Evolutionary conservation across 2,888 invertebrate genomes (phyloP).

Genomic region (Cynaeus angustus): DNA sequence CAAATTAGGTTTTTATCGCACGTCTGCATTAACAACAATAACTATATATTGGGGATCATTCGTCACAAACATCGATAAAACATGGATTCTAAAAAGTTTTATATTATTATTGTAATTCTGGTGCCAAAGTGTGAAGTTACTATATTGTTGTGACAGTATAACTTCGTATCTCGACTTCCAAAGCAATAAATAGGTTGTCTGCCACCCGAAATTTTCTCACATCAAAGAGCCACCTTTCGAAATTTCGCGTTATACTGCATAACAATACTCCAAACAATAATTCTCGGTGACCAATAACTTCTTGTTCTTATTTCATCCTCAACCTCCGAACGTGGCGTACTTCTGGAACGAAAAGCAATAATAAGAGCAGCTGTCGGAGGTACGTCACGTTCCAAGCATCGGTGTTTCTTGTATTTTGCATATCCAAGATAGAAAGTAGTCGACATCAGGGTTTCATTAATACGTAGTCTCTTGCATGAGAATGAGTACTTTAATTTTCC

Average conservation of each 20-base stretch:
- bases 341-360: conserved; percentile 30
- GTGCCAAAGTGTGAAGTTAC: conserved; percentile 71
- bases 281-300: conserved; percentile 62
- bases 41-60: conserved; percentile 69
- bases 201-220: conserved; percentile 1
- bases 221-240: conserved; percentile 2
- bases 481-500: conserved; percentile 42
- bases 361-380: conserved; percentile 21
- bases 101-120: conserved; percentile 68
- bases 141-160: conserved; percentile 64
- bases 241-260: conserved; percentile 57
- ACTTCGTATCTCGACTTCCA: conserved; percentile 53
- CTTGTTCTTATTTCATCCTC: conserved; percentile 61
- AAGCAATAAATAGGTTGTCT: conserved; percentile 58
- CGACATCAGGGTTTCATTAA: conserved; percentile 53
- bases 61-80: conserved; percentile 69
- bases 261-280: conserved; percentile 57
- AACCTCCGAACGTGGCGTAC: conserved; percentile 25
- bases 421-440: conserved; percentile 48
- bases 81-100: conserved; percentile 69
- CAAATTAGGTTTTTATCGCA: conserved; percentile 53
- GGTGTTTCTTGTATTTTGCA: conserved; percentile 46
- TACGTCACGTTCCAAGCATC: conserved; percentile 34
- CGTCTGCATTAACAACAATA: conserved; percentile 59
- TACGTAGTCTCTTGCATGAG: conserved; percentile 54